Conservation (phyloP, 2,113 vertebrate genomes). For the Anarhynchus alexandrinus region DNA sequence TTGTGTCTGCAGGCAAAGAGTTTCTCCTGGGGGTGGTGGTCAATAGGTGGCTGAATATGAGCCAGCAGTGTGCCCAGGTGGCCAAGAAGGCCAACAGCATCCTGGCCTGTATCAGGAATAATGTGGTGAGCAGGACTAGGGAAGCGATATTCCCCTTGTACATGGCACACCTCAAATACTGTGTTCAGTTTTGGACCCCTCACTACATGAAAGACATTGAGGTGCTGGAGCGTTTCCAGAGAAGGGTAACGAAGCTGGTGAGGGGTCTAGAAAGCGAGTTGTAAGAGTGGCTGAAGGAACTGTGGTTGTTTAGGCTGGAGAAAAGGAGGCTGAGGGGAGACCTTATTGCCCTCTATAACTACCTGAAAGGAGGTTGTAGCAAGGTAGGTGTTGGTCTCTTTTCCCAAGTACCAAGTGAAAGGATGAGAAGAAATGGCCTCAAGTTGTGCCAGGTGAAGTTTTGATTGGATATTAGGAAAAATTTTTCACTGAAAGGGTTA, state of each 20-base stretch:
- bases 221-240: neutral
- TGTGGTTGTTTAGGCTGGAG: too few species aligned
- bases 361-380: too few species aligned
- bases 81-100: too few species aligned
- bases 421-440: neutral
- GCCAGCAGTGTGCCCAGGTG: neutral
- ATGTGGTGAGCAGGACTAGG: neutral
- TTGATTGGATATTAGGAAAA: neutral
- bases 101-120: neutral
- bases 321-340: too few species aligned
- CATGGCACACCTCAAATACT: neutral
- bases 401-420: neutral
- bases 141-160: too few species aligned
- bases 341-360: too few species aligned
- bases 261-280: neutral
- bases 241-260: neutral
- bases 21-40: neutral
- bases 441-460: neutral
- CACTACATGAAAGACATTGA: neutral
- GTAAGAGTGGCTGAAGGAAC: too few species aligned
- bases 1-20: neutral
- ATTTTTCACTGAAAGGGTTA: neutral
- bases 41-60: too few species aligned
- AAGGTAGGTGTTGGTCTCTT: too few species aligned
- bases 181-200: neutral